phyloP scores from a whole-genome alignment of 2,113 vertebrate species.

The Cariama cristata region DNA sequence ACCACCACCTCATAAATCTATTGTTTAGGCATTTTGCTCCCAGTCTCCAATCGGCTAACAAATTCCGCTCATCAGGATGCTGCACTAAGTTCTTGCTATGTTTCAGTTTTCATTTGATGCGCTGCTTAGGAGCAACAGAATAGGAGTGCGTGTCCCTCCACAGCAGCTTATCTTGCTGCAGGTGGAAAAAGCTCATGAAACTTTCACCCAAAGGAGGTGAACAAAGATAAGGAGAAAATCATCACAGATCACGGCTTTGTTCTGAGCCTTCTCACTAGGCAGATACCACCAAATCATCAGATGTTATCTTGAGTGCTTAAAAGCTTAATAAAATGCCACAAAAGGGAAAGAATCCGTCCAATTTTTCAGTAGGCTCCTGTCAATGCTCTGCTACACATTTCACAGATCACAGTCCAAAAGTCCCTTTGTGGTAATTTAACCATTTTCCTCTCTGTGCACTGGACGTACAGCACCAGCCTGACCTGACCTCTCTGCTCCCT shows the following conservation, averaged over 20 bases:
- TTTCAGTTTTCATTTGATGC: neutral
- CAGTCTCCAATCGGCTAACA: neutral
- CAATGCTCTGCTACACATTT: neutral
- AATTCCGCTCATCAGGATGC: neutral
- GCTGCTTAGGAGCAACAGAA: neutral
- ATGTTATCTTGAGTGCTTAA: neutral
- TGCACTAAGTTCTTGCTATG: neutral
- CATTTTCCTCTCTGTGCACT: neutral
- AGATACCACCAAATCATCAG: neutral
- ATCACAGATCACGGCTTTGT: neutral
- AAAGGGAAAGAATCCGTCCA: neutral
- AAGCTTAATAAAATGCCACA: neutral
- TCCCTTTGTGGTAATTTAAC: neutral
- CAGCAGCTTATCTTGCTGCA: neutral
- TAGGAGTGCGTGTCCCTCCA: neutral
- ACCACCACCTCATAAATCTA: neutral
- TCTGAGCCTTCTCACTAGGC: neutral
- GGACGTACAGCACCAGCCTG: neutral
- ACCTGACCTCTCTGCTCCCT: neutral
- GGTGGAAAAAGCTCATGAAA: neutral
- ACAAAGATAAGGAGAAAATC: neutral
- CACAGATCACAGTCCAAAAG: neutral
- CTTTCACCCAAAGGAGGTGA: neutral
- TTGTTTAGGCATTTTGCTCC: neutral
- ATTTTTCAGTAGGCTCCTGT: neutral